Conservation (phyloP, 2,888 invertebrate genomes). For the Ceraclea dissimilis region DNA sequence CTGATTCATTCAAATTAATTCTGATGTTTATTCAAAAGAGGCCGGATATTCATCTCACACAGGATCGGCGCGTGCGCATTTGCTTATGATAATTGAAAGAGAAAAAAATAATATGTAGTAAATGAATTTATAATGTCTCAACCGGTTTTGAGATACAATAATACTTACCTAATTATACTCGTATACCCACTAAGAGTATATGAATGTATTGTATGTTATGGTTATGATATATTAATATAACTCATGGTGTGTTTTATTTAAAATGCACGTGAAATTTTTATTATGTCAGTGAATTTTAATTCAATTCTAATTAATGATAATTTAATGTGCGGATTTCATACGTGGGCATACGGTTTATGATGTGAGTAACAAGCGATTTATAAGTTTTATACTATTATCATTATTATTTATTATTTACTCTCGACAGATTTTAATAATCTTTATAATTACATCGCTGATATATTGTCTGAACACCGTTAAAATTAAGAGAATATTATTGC, state of each 20-base stretch:
- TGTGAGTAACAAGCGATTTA: neutral
- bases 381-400: neutral
- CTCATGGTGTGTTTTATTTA: neutral
- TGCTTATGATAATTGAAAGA: constrained; percentile 25
- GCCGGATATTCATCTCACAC: constrained; percentile 25
- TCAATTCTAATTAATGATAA: constrained; percentile 12
- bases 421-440: constrained; percentile 1
- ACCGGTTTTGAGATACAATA: constrained; percentile 11
- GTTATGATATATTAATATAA: no score
- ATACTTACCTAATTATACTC: no score
- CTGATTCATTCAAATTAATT: constrained; percentile 25
- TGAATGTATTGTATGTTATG: no score
- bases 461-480: no score
- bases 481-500: no score
- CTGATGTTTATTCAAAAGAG: constrained; percentile 25
- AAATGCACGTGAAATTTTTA: constrained; percentile 8
- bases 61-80: constrained; percentile 26
- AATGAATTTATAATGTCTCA: constrained; percentile 10
- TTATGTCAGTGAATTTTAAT: constrained; percentile 7
- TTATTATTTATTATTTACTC: constrained; percentile 1
- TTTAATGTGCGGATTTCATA: constrained; percentile 5
- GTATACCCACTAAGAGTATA: no score
- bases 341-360: neutral
- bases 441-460: neutral
- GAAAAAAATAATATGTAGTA: constrained; percentile 9